phyloP scores from a whole-genome alignment of 2,888 invertebrate species.

The Ochlodes sylvanus region DNA sequence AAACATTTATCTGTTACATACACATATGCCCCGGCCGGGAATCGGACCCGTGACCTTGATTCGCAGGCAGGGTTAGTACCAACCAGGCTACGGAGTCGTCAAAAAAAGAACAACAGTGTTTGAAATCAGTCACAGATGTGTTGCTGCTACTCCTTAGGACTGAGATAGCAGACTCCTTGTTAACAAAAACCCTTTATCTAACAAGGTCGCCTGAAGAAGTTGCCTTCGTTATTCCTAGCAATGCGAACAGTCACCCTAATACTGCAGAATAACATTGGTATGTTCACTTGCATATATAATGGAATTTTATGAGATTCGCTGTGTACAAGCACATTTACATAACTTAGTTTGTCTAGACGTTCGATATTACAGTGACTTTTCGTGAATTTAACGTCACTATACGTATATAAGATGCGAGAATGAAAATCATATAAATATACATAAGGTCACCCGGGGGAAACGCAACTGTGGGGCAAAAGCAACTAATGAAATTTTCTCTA shows the following conservation, averaged over 20 bases:
- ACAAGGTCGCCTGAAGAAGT: neutral
- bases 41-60: too few relatives aligned
- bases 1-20: too few relatives aligned
- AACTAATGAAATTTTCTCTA: too few relatives aligned
- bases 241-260: neutral
- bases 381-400: too few relatives aligned
- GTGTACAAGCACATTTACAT: constrained; percentile 34
- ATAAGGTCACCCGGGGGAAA: too few relatives aligned
- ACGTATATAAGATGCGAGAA: too few relatives aligned
- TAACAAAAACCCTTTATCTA: neutral
- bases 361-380: constrained; percentile 5
- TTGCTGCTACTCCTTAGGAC: neutral
- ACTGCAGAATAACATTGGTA: neutral
- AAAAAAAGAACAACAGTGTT: too few relatives aligned
- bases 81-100: too few relatives aligned
- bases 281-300: constrained; percentile 32
- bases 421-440: too few relatives aligned
- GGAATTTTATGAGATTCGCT: neutral
- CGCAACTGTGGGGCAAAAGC: too few relatives aligned
- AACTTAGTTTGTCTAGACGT: constrained; percentile 41
- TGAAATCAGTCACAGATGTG: neutral
- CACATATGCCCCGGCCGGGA: too few relatives aligned
- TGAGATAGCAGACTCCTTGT: neutral
- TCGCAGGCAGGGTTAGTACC: too few relatives aligned
- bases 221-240: neutral